phyloP scores from a whole-genome alignment of 2,113 vertebrate genomes.

The Ranitomeya imitator region DNA sequence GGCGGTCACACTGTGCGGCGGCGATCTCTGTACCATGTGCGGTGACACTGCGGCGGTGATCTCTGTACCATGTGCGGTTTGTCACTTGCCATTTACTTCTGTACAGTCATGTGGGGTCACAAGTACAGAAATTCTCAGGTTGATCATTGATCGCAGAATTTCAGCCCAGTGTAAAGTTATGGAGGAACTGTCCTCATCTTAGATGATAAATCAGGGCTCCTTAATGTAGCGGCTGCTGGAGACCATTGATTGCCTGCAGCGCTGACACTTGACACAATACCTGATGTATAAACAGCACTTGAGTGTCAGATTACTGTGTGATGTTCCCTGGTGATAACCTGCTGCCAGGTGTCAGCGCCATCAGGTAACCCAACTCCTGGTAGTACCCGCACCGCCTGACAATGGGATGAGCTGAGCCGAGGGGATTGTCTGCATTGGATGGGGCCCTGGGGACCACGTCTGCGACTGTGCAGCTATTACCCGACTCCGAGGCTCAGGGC shows the following conservation, averaged over 20 bases:
- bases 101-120: too few relatives aligned
- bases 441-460: slow-evolving; percentile 12
- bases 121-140: too few relatives aligned
- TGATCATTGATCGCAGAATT: too few relatives aligned
- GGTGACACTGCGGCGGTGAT: too few relatives aligned
- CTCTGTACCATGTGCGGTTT: too few relatives aligned
- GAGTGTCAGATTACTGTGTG: slow-evolving; percentile 12
- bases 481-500: slow-evolving; percentile 10
- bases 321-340: not conserved
- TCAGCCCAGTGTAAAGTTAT: too few relatives aligned
- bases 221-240: not conserved
- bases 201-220: not conserved
- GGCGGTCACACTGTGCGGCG: too few relatives aligned
- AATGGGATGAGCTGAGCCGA: not conserved
- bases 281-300: slow-evolving; percentile 16
- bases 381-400: not conserved
- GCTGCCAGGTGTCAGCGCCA: not conserved
- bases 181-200: too few relatives aligned
- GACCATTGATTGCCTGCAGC: not conserved
- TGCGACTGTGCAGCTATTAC: slow-evolving; percentile 13
- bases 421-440: not conserved
- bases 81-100: too few relatives aligned
- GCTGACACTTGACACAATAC: not conserved
- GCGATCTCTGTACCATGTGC: too few relatives aligned
- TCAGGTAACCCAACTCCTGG: not conserved